Base-by-base conservation (phyloP, 2,797 vertebrate genomes). In the Crocidura indochinensis region DNA sequence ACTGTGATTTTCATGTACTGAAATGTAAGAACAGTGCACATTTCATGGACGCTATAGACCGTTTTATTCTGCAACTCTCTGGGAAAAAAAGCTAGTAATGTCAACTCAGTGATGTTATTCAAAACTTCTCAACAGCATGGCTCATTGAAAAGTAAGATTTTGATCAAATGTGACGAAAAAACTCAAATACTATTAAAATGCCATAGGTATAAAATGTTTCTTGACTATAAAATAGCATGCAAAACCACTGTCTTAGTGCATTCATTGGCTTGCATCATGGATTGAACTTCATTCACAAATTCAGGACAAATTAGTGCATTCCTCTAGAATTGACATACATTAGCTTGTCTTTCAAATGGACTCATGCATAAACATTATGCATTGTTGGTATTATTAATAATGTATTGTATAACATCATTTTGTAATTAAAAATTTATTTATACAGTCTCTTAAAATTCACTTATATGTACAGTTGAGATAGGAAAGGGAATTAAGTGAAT, bases 341-440 rank as follows among this genome's bases (percentile, higher is more conserved):
- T 96, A 97, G 94, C 96, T 97, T 74, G 17, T 96, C 96, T 97
- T 97, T 96, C 93, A 97, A 97, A 97, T 97, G 97, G 97, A 96
- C 94, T 97, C 97, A 96, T 97, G 95, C 95, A 97, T 98, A 97
- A 97, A 98, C 96, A 97, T 96, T 95, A 96, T 95, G 96, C 91
- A 90, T 97, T 98, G 98, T 98, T 98, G 97, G 96, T 96, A 94
- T 97, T 97, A 97, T 98, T 97, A 98, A 98, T 98, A 98, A 98
- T 98, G 96, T 96, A 98, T 96, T 94, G 86, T 94, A 91, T 62
- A 97, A 93, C 95, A 97, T 97, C 95, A 95, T 97, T 98, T 98
- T 97, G 90, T 97, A 98, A 98, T 98, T 98, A 98, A 98, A 98
- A 97, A 97, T 98, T 97, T 98, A 98, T 98, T 98, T 97, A 96